Evolutionary conservation across 2,888 invertebrate genomes (phyloP).

Genomic region (Agrotis clavis): DNA sequence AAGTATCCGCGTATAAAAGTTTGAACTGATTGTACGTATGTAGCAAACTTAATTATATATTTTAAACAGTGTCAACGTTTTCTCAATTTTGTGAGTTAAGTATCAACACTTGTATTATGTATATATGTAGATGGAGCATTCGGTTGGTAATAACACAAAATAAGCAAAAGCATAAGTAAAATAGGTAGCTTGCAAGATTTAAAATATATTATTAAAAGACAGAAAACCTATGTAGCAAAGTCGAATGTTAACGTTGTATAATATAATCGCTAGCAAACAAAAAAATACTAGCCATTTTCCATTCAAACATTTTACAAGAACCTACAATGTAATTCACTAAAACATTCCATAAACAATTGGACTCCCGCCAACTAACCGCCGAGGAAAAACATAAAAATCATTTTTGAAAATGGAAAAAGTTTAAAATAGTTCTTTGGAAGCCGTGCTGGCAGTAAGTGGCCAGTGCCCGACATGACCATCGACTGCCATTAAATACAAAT

Average conservation of each 20-base stretch:
- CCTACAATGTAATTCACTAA: constrained; percentile 13
- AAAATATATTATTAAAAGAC: background rate
- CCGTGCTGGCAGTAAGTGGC: constrained; percentile 13
- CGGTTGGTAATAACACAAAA: background rate
- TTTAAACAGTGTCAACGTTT: too few species aligned
- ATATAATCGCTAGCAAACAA: background rate
- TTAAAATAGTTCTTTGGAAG: constrained; percentile 34
- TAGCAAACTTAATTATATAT: too few species aligned
- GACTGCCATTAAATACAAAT: constrained; percentile 36
- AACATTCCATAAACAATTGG: constrained; percentile 38
- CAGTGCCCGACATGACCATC: constrained; percentile 22
- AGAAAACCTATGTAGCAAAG: background rate
- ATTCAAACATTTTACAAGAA: background rate
- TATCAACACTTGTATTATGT: too few species aligned
- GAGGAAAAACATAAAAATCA: constrained; percentile 25
- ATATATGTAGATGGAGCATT: too few species aligned
- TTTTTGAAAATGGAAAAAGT: constrained; percentile 43
- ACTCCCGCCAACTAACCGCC: constrained; percentile 4
- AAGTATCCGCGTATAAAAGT: too few species aligned
- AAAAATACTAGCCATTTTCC: background rate
- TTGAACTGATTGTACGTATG: too few species aligned
- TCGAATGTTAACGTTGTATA: background rate
- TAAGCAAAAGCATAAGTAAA: too few species aligned
- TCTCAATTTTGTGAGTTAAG: too few species aligned
- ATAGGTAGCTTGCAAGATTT: background rate